Evolutionary conservation across 2,888 invertebrate genomes (phyloP).

Genomic region (Drosophila villosipedis): DNA sequence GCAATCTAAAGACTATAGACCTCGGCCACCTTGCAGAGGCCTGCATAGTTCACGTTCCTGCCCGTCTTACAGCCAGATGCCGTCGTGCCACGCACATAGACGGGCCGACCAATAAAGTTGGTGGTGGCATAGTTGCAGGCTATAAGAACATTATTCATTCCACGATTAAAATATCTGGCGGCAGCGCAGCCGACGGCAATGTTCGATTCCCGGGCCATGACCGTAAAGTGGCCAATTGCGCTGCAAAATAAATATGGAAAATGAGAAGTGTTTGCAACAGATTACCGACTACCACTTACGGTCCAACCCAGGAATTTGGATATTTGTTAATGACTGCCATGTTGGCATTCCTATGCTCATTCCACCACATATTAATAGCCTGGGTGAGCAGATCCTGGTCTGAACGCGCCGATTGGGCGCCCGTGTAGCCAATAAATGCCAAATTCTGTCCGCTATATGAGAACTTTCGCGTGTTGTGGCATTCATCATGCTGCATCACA

Average conservation of each 20-base stretch:
- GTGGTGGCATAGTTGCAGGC: conserved; percentile 65
- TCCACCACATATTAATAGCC: conserved; percentile 55
- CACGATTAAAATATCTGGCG: neutral
- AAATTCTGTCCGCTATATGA: conserved; percentile 53
- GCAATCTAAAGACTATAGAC: conserved; percentile 19
- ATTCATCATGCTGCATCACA: conserved; percentile 47
- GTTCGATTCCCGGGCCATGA: conserved; percentile 46
- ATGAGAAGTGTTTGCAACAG: too few species aligned
- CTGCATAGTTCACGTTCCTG: conserved; percentile 35
- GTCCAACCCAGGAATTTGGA: conserved; percentile 30
- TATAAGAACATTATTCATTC: conserved; percentile 24
- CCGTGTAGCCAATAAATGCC: conserved; percentile 22
- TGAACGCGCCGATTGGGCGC: neutral
- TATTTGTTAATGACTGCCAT: conserved; percentile 43
- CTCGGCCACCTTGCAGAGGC: conserved; percentile 47
- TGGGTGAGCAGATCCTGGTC: conserved; percentile 1
- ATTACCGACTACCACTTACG: conserved; percentile 35
- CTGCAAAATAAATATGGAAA: neutral
- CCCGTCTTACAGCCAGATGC: conserved; percentile 54
- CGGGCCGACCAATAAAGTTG: conserved; percentile 31
- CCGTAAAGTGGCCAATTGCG: conserved; percentile 57
- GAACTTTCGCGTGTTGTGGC: conserved; percentile 51
- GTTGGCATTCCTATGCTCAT: conserved; percentile 43
- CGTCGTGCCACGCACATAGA: conserved; percentile 34
- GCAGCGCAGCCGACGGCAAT: conserved; percentile 49